Base-by-base conservation (phyloP, 2,797 vertebrate genomes). In the Poecilia velifera region DNA sequence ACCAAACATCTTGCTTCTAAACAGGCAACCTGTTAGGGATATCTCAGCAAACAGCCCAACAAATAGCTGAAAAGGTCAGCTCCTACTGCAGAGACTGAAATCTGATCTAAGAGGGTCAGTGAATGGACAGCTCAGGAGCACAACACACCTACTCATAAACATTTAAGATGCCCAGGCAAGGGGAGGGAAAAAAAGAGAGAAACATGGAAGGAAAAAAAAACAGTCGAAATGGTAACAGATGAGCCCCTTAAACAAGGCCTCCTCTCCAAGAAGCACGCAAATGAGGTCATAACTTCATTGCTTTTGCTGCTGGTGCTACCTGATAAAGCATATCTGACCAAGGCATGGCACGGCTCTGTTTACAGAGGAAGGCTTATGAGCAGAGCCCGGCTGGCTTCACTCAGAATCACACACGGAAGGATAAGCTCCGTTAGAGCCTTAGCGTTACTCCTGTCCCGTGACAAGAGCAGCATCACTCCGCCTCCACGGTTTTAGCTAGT, bases 251-350 rank as follows among this genome's bases (percentile, higher is more conserved):
- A 49, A 59, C 45, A n/a, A 55, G n/a, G 59, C 59, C 71, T 74
- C 20, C 45, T 71, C 51, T 43, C 75, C 68, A 47, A 78, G 76
- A 72, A 72, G 82, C 39, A 51, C 82, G 16, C 20, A 66, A 12
- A 55, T 71, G 77, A 43, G 57, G 79, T 78, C 80, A 88, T 75
- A 76, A 77, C 83, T 59, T 76, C 78, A 77, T 41, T 64, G 72
- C 81, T 83, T 72, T 79, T 62, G 76, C 73, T 80, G 85, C 92
- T 90, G 94, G 51, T 53, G 83, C 80, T 59, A n/a, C 86, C 92
- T 90, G 96, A 96, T 96, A 95, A 95, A 90, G 84, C 84, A 51
- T 95, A 96, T 95, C 95, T 92, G 79, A 55, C 84, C 82, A 53
- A 75, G 76, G 57, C 88, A 18, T 53, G 76, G 57, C 87, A 16